These are phyloP conservation scores for Oscheius sp. DNA, from an alignment of 2,888 invertebrate species.

Conservation along the genomic window DNA sequence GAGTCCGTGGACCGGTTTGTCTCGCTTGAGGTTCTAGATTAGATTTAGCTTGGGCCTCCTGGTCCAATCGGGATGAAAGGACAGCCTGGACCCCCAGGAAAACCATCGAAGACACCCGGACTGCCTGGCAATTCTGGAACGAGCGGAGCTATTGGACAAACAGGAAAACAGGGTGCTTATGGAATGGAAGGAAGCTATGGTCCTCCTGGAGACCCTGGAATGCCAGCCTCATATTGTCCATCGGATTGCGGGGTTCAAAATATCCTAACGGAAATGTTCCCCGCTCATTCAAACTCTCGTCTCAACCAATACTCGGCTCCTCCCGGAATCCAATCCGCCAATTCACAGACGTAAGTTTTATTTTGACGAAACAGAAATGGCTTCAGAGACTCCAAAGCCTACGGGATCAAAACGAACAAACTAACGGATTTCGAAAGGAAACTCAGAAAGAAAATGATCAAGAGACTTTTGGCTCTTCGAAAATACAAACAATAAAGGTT, in stretches of 20 bases:
- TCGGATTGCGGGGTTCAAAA: slow-evolving; percentile 59
- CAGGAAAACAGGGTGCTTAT: slow-evolving; percentile 53
- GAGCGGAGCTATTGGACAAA: slow-evolving; percentile 56
- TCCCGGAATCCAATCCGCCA: background rate
- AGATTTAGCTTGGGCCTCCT: slow-evolving; percentile 56
- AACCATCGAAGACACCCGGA: slow-evolving; percentile 48
- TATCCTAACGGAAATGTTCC: slow-evolving; percentile 41
- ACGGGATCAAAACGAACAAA: background rate
- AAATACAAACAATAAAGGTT: slow-evolving; percentile 26
- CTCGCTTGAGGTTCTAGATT: too few species aligned
- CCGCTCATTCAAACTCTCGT: background rate
- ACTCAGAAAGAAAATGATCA: slow-evolving; percentile 44
- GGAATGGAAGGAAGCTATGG: slow-evolving; percentile 64
- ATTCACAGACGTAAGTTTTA: background rate
- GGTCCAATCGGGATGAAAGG: slow-evolving; percentile 62
- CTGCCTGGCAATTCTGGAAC: slow-evolving; percentile 60
- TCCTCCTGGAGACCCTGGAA: slow-evolving; percentile 65
- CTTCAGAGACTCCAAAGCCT: background rate
- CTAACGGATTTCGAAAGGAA: slow-evolving; percentile 34
- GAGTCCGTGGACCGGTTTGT: slow-evolving; percentile 61
- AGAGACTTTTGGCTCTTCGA: slow-evolving; percentile 38
- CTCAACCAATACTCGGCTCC: background rate
- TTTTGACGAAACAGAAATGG: background rate
- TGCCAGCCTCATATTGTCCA: slow-evolving; percentile 54
- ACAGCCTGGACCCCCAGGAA: slow-evolving; percentile 57